A percentile compares a stretch with the other conserved stretches of the same genome.
Evolutionary conservation across 2,888 invertebrate species (phyloP).

Genomic region (Digitonthophagus gazella): DNA sequence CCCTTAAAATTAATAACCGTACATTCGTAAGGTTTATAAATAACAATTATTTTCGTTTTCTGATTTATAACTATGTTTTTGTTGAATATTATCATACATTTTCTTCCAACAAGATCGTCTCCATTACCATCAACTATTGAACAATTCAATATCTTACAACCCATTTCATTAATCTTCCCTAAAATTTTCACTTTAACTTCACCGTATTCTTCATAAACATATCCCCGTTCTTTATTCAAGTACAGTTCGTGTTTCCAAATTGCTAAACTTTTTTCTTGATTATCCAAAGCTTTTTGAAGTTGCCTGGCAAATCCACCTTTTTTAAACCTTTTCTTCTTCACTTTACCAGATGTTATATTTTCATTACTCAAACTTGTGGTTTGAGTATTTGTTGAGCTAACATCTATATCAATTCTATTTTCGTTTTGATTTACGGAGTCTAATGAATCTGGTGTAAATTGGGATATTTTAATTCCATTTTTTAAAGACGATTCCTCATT

Average conservation of each 20-base stretch:
- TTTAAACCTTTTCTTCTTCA: slow-evolving; percentile 47
- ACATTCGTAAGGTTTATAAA: slow-evolving; percentile 37
- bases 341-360: not conserved
- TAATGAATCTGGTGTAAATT: too few relatives aligned
- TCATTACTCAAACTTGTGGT: not conserved
- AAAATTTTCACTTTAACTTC: slow-evolving; percentile 34
- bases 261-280: slow-evolving; percentile 52
- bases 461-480: too few relatives aligned
- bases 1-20: slow-evolving; percentile 29
- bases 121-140: slow-evolving; percentile 13
- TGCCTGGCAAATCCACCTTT: slow-evolving; percentile 54
- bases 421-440: too few relatives aligned
- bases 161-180: slow-evolving; percentile 38
- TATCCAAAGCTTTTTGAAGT: slow-evolving; percentile 51
- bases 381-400: too few relatives aligned
- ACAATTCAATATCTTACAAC: slow-evolving; percentile 37
- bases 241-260: slow-evolving; percentile 59
- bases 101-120: slow-evolving; percentile 18
- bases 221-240: slow-evolving; percentile 43
- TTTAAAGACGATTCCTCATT: too few relatives aligned
- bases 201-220: slow-evolving; percentile 27
- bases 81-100: slow-evolving; percentile 37
- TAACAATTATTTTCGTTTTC: slow-evolving; percentile 33
- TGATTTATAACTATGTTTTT: slow-evolving; percentile 29
- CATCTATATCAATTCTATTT: too few relatives aligned